phyloP scores from a whole-genome alignment of 37 sponge, comb jelly and placozoan genomes.

The Spongilla lacustris region DNA sequence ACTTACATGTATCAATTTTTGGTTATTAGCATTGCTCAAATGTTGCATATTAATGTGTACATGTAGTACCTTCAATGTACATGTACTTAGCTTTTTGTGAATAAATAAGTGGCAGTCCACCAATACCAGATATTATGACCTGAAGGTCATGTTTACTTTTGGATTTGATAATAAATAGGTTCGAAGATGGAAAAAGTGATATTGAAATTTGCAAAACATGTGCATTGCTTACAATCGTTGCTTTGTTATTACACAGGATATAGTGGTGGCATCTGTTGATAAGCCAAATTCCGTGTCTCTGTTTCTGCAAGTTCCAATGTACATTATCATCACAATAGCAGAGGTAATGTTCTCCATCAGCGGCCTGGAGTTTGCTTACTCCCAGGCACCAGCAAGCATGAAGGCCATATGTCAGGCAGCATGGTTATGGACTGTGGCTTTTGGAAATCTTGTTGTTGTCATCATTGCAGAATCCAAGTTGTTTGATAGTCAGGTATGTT shows the following conservation, averaged over 20 bases:
- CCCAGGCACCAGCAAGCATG: slow-evolving; percentile 97
- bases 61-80: no score
- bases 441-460: slow-evolving; percentile 94
- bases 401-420: slow-evolving; percentile 95
- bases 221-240: not conserved
- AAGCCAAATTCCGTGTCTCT: slow-evolving; percentile 80
- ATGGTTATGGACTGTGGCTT: slow-evolving; percentile 92
- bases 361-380: slow-evolving; percentile 98
- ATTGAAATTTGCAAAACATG: not conserved
- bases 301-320: slow-evolving; percentile 94
- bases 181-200: no score
- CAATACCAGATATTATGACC: no score
- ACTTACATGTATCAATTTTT: no score
- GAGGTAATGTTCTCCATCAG: slow-evolving; percentile 98
- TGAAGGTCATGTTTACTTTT: no score
- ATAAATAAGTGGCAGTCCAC: no score
- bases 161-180: no score
- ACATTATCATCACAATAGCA: slow-evolving; percentile 92
- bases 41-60: no score
- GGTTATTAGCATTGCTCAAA: no score
- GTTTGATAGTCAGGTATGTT: slow-evolving; percentile 74
- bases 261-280: slow-evolving; percentile 40
- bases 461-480: slow-evolving; percentile 84
- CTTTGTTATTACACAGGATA: no score
- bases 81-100: no score